Conservation (phyloP, 2,888 invertebrate species). For the Hirtodrosophila duncani region DNA sequence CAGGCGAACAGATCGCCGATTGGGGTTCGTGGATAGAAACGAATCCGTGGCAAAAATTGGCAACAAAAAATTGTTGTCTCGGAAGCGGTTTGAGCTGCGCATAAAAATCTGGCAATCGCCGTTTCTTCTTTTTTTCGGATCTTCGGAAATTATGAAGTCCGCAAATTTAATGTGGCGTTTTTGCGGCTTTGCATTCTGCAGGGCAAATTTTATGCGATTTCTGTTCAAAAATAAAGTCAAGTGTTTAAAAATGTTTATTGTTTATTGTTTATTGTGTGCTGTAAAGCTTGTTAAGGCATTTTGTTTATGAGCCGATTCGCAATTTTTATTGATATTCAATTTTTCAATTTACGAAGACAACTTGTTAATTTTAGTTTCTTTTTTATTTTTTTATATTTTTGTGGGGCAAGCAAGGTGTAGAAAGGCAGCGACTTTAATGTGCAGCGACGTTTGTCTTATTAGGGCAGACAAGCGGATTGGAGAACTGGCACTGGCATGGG, state of each 20-base stretch:
- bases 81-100: constrained; percentile 18
- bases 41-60: constrained; percentile 32
- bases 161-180: constrained; percentile 28
- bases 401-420: constrained; percentile 26
- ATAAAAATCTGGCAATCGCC: constrained; percentile 1
- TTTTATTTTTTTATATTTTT: neutral
- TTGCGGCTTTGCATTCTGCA: neutral
- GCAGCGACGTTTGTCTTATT: constrained; percentile 45
- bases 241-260: constrained; percentile 36
- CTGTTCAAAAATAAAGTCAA: constrained; percentile 41
- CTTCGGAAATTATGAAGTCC: constrained; percentile 47
- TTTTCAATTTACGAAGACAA: constrained; percentile 3
- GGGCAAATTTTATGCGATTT: constrained; percentile 49
- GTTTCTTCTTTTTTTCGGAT: neutral
- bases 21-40: constrained; percentile 17
- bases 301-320: constrained; percentile 33
- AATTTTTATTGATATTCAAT: constrained; percentile 14
- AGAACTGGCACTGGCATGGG: too few relatives aligned
- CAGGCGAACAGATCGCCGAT: constrained; percentile 1
- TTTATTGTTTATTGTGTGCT: constrained; percentile 28
- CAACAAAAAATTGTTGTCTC: too few relatives aligned
- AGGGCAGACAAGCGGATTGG: constrained; percentile 7
- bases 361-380: neutral
- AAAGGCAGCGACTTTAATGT: constrained; percentile 42
- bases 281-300: constrained; percentile 50